These are phyloP conservation scores for Diplazon laetatorius DNA, from an alignment of 2,888 invertebrate genomes.

Conservation along the genomic window DNA sequence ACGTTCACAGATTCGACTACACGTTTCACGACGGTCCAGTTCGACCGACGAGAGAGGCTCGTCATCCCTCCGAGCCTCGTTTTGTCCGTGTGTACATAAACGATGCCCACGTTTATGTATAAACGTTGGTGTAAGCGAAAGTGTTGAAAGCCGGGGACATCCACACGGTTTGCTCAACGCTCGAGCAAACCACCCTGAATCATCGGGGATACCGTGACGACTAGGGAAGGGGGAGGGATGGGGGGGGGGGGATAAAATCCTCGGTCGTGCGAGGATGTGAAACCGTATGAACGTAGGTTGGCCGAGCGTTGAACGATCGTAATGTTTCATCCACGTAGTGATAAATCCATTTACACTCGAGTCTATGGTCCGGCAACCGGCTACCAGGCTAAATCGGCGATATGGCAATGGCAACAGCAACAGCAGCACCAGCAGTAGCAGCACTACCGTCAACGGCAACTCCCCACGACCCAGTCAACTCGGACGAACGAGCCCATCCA, in stretches of 20 bases:
- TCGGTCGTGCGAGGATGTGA: too few relatives aligned
- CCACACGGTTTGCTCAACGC: background rate
- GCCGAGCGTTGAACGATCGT: constrained; percentile 46
- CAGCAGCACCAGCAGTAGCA: constrained; percentile 2
- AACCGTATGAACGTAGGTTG: background rate
- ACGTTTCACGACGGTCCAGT: constrained; percentile 7
- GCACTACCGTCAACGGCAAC: background rate
- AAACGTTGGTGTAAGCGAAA: background rate
- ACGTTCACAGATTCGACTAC: constrained; percentile 13
- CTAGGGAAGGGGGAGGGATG: constrained; percentile 22
- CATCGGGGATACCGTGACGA: constrained; percentile 16
- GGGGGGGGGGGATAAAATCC: background rate
- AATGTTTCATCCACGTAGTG: constrained; percentile 51
- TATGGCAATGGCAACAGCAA: background rate
- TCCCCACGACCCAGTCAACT: constrained; percentile 19
- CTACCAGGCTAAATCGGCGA: background rate
- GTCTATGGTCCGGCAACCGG: constrained; percentile 40
- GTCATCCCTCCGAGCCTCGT: constrained; percentile 31
- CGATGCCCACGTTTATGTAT: background rate
- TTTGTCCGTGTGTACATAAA: background rate
- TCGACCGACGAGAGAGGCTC: constrained; percentile 13
- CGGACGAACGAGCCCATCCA: constrained; percentile 30
- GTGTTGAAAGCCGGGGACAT: background rate
- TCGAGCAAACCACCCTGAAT: constrained; percentile 30
- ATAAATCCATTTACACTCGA: constrained; percentile 53